Percentiles rank a stretch among this genome's conserved stretches.
Evolutionary conservation across 2,797 vertebrate species (phyloP).

Genomic region (Melanotaenia maccullochi): DNA sequence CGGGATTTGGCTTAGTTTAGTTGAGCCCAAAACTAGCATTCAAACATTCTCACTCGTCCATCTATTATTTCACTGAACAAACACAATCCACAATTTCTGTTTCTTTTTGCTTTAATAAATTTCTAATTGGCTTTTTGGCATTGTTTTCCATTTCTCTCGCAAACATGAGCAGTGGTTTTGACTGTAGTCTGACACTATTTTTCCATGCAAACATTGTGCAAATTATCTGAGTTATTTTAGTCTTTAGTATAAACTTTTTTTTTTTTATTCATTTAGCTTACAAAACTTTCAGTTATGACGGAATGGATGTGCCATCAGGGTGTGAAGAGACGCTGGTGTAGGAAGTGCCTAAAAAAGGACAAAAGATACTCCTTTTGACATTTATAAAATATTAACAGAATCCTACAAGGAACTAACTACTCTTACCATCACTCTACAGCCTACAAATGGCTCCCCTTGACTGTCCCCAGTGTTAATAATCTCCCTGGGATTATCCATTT

Average conservation of each 20-base stretch:
- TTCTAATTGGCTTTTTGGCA: not conserved
- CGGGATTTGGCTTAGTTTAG: not conserved
- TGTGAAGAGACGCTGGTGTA: no score
- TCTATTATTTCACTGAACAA: not conserved
- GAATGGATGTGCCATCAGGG: no score
- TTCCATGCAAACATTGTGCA: not conserved
- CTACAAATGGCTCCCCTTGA: conserved; percentile 41
- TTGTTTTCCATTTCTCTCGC: not conserved
- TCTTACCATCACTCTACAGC: not conserved
- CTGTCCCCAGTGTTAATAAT: not conserved
- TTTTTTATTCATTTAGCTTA: no score
- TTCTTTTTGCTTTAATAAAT: not conserved
- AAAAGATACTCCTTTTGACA: not conserved
- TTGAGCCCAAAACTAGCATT: not conserved
- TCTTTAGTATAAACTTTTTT: no score
- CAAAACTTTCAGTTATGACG: no score
- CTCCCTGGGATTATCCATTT: conserved; percentile 20
- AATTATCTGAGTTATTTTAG: no score
- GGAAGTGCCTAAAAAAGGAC: not conserved
- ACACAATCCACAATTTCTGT: not conserved
- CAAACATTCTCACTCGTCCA: not conserved
- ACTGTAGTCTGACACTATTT: not conserved
- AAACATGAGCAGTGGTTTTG: no score
- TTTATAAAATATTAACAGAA: not conserved
- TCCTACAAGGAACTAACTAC: not conserved